phyloP scores from a whole-genome alignment of 1,140 invertebrate genomes.

The Cherax quadricarinatus region DNA sequence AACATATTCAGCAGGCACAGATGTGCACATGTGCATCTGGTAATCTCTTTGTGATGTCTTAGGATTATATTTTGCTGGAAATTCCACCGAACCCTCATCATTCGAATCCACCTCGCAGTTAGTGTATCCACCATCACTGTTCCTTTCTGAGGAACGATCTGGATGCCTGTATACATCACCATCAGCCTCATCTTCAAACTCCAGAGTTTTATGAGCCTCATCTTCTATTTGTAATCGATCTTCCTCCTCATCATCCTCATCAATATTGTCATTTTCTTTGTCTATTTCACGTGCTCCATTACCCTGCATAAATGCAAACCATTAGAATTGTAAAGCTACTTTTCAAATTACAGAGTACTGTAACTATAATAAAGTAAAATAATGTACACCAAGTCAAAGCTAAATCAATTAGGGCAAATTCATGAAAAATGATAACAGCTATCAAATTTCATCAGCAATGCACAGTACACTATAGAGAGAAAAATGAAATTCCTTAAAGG shows the following conservation, averaged over 20 bases:
- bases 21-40: background rate
- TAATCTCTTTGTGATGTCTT: conserved; percentile 40
- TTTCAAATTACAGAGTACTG: no score
- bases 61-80: background rate
- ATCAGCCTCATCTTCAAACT: conserved; percentile 16
- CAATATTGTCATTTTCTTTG: background rate
- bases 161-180: background rate
- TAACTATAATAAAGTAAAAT: no score
- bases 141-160: background rate
- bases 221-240: conserved; percentile 44
- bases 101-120: background rate
- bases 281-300: background rate
- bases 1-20: conserved; percentile 12
- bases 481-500: no score
- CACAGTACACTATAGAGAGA: no score
- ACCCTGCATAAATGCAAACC: background rate
- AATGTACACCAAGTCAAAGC: no score
- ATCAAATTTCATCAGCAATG: no score
- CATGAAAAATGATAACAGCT: no score
- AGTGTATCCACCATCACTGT: background rate
- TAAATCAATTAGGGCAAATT: no score
- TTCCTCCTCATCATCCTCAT: conserved; percentile 35
- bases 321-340: no score
- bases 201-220: background rate
- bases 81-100: background rate